phyloP scores from a whole-genome alignment of 2,797 vertebrate species.

The Schizopygopsis pylzovi region DNA sequence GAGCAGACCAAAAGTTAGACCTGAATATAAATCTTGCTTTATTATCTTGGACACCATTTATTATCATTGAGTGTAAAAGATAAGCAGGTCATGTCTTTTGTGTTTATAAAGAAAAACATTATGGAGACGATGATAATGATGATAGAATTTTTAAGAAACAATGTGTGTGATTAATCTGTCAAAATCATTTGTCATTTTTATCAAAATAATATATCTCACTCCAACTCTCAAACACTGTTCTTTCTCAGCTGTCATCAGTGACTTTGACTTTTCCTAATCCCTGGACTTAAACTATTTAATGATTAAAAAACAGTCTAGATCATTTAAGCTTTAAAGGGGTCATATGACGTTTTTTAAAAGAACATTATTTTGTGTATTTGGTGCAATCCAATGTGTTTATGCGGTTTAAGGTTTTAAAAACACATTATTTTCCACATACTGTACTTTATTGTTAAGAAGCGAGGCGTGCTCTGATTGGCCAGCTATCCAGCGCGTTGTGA shows the following conservation, averaged over 20 bases:
- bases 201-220: not conserved
- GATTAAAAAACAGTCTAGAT: not conserved
- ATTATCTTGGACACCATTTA: not conserved
- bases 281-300: not conserved
- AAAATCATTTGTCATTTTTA: not conserved
- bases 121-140: not conserved
- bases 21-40: not conserved
- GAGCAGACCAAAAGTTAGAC: not conserved
- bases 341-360: too few species aligned
- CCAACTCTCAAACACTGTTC: not conserved
- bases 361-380: too few species aligned
- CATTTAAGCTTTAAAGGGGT: not conserved
- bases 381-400: too few species aligned
- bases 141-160: not conserved
- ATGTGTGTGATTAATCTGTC: not conserved
- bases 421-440: too few species aligned
- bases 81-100: not conserved
- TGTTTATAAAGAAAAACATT: slow-evolving; percentile 5
- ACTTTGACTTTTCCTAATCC: not conserved
- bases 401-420: too few species aligned
- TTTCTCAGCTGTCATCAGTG: not conserved
- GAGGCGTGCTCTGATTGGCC: too few species aligned
- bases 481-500: too few species aligned
- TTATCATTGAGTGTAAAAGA: not conserved
- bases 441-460: too few species aligned